Evolutionary conservation across 2,797 vertebrate species (phyloP).

Genomic region (Trematomus bernacchii): DNA sequence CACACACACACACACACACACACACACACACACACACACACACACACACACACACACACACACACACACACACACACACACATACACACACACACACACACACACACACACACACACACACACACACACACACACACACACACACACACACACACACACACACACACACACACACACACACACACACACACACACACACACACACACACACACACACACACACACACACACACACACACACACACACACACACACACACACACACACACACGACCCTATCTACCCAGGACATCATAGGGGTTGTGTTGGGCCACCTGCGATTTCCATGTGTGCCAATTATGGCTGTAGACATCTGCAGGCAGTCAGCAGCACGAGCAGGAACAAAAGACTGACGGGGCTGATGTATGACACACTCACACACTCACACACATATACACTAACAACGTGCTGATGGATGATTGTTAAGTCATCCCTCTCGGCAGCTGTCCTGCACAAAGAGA

Average conservation of each 20-base stretch:
- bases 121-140: too few relatives aligned
- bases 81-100: conserved; percentile 35
- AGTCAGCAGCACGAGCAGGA: conserved; percentile 32
- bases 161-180: too few relatives aligned
- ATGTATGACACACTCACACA: conserved; percentile 1
- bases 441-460: conserved; percentile 70
- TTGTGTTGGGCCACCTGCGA: conserved; percentile 73
- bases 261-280: too few relatives aligned
- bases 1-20: too few relatives aligned
- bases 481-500: conserved; percentile 70
- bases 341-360: conserved; percentile 72
- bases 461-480: conserved; percentile 65
- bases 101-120: too few relatives aligned
- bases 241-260: too few relatives aligned
- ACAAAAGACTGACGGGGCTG: conserved; percentile 66
- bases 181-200: too few relatives aligned
- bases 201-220: too few relatives aligned
- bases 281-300: conserved; percentile 49
- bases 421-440: conserved; percentile 31
- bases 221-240: too few relatives aligned
- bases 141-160: too few relatives aligned
- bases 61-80: conserved; percentile 26
- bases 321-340: conserved; percentile 70
- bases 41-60: conserved; percentile 28
- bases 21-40: too few relatives aligned